These are phyloP conservation scores for Clepsis dumicolana DNA, from an alignment of 2,888 invertebrate species.

Conservation along the genomic window DNA sequence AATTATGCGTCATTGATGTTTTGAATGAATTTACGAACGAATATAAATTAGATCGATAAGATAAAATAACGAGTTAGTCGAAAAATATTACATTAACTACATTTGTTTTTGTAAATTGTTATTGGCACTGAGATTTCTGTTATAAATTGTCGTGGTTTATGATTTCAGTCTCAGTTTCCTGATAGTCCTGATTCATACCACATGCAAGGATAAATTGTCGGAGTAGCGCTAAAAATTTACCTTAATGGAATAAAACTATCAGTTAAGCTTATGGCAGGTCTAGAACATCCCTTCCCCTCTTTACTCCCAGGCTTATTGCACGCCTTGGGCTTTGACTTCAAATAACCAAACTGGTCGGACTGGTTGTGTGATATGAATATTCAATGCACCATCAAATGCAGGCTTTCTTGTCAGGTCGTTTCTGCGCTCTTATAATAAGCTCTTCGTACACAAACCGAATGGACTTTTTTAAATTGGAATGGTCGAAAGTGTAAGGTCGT, in stretches of 20 bases:
- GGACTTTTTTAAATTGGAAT: conserved; percentile 33
- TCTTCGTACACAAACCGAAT: conserved; percentile 18
- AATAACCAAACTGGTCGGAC: conserved; percentile 42
- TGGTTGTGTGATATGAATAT: conserved; percentile 51
- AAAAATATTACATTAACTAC: not conserved
- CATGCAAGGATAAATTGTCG: not conserved
- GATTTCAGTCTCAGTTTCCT: not conserved
- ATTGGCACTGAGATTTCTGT: not conserved
- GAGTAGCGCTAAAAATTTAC: not conserved
- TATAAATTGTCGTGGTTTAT: not conserved
- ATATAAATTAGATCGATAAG: not conserved
- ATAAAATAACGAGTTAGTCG: not conserved
- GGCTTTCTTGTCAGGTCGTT: conserved; percentile 50
- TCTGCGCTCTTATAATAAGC: conserved; percentile 47
- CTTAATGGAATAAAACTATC: not conserved
- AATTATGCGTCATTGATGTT: conserved; percentile 13
- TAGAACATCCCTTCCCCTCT: not conserved
- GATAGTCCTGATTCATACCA: not conserved
- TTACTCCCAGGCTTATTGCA: not conserved
- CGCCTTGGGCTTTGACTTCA: not conserved
- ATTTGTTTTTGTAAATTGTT: not conserved
- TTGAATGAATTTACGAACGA: not conserved
- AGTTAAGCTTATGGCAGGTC: not conserved
- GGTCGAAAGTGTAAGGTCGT: conserved; percentile 60
- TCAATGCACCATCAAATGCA: conserved; percentile 46